Percentiles rank a stretch among this genome's conserved stretches.
Conservation (phyloP, 1,140 invertebrate species). For the Drosophila neocordata region DNA sequence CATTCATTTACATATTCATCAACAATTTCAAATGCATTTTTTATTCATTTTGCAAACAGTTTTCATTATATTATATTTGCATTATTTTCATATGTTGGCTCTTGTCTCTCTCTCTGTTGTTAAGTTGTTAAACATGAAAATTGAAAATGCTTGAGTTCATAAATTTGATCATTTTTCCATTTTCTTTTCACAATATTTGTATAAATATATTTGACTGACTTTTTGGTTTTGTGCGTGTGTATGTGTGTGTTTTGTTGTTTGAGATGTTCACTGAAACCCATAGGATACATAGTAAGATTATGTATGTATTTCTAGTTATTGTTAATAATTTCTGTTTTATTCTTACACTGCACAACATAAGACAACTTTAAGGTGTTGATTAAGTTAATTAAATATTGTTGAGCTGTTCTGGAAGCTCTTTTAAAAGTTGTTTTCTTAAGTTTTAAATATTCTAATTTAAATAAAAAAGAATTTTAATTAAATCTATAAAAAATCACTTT, state of each 20-base stretch:
- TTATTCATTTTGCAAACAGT: constrained; percentile 22
- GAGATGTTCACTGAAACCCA: constrained; percentile 78
- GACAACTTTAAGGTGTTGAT: no score
- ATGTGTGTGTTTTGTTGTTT: constrained; percentile 39
- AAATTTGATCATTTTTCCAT: constrained; percentile 34
- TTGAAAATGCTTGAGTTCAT: constrained; percentile 26
- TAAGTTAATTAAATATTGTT: no score
- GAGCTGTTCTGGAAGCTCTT: no score
- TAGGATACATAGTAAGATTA: constrained; percentile 63
- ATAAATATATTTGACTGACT: constrained; percentile 39
- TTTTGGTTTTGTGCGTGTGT: constrained; percentile 5
- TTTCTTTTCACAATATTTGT: constrained; percentile 16
- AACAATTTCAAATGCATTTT: constrained; percentile 41
- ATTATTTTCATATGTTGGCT: constrained; percentile 36
- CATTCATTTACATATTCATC: constrained; percentile 36
- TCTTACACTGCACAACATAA: neutral
- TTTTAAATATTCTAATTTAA: no score
- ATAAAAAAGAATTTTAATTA: no score
- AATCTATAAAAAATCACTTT: no score
- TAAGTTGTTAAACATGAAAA: constrained; percentile 33
- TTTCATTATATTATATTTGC: constrained; percentile 29
- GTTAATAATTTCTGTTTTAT: constrained; percentile 42
- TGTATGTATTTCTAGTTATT: constrained; percentile 50
- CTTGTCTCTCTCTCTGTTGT: constrained; percentile 19
- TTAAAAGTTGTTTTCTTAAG: no score